Conservation (phyloP, 2,797 vertebrate species). For the Anas acuta region DNA sequence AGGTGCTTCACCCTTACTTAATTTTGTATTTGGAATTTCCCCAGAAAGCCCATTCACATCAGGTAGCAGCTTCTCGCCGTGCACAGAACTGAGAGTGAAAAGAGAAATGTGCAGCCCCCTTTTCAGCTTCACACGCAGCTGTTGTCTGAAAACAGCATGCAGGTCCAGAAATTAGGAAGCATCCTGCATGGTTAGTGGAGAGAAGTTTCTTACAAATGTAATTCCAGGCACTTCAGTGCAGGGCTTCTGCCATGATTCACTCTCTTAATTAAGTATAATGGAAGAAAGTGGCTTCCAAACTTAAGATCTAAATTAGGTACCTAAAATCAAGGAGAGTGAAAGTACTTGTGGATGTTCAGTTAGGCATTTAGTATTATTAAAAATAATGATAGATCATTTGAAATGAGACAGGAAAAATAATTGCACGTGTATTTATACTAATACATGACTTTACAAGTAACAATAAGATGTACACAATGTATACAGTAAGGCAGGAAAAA, state of each 20-base stretch:
- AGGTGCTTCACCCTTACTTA: neutral
- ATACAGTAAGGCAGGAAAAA: neutral
- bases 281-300: neutral
- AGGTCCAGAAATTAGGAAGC: neutral
- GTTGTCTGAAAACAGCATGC: neutral
- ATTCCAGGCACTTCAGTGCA: neutral
- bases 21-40: neutral
- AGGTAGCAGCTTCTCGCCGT: neutral
- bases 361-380: neutral
- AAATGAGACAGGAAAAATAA: neutral
- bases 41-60: neutral
- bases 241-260: neutral
- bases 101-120: neutral
- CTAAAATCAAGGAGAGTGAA: neutral
- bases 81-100: neutral
- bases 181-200: neutral
- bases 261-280: neutral
- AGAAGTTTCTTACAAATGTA: neutral
- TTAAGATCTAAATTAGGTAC: neutral
- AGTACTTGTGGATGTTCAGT: neutral
- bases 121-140: neutral
- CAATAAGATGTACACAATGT: neutral
- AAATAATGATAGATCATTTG: neutral
- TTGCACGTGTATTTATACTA: neutral
- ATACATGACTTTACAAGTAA: neutral